These are phyloP conservation scores for Drosophila quadrilineata DNA, from an alignment of 1,140 invertebrate genomes.

Conservation along the genomic window DNA sequence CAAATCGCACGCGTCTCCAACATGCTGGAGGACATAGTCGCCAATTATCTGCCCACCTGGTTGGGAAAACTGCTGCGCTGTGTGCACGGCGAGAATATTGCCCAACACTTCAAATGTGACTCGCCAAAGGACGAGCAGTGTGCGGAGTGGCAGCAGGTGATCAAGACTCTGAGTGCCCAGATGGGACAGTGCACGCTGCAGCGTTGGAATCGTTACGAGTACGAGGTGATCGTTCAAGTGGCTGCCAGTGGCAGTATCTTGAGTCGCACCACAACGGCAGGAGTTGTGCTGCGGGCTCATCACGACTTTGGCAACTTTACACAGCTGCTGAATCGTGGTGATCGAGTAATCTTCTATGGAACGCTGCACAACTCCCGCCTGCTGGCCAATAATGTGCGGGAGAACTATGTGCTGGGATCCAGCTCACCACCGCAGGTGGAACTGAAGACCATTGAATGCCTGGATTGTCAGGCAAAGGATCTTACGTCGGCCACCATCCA, in stretches of 20 bases:
- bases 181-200: conserved; percentile 85
- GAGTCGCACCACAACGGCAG: conserved; percentile 83
- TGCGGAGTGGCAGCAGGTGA: conserved; percentile 81
- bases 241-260: conserved; percentile 84
- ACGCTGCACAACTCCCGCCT: conserved; percentile 80
- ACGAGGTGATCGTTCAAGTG: conserved; percentile 87
- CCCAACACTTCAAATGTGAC: conserved; percentile 82
- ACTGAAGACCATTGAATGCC: conserved; percentile 85
- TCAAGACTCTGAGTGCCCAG: conserved; percentile 84
- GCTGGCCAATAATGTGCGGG: conserved; percentile 38
- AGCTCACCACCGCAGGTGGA: conserved; percentile 82
- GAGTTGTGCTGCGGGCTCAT: conserved; percentile 84
- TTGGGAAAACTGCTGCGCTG: conserved; percentile 85
- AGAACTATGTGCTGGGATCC: conserved; percentile 81
- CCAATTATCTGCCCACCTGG: conserved; percentile 84
- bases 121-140: conserved; percentile 48
- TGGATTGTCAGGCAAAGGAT: conserved; percentile 85
- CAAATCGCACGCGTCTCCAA: conserved; percentile 85
- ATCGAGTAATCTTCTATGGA: conserved; percentile 88
- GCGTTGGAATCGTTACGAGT: conserved; percentile 87
- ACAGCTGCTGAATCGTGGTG: conserved; percentile 84
- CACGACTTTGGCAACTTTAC: conserved; percentile 88
- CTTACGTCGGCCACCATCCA: conserved; percentile 81
- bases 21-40: conserved; percentile 83
- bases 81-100: conserved; percentile 86